Conservation (phyloP, 1,140 invertebrate genomes). For the Pygmarrhopalites habei region DNA sequence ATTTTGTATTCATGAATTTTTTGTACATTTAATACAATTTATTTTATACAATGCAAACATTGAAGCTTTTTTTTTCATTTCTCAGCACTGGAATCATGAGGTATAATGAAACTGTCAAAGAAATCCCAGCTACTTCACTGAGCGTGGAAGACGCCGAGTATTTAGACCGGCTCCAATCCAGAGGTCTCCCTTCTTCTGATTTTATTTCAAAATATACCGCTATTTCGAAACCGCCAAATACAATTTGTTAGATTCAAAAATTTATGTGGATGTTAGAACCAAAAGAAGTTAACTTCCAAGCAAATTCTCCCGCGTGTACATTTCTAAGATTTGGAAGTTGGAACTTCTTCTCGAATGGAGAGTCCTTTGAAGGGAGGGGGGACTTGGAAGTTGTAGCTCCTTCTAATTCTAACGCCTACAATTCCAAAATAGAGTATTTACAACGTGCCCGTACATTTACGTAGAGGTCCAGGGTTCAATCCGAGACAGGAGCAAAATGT, state of each 20-base stretch:
- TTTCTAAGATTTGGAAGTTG: background rate
- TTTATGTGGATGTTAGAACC: no score
- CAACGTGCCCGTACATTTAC: background rate
- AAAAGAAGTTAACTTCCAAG: background rate
- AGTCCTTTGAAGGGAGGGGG: no score
- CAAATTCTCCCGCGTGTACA: background rate
- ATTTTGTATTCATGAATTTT: no score
- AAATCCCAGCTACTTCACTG: constrained; percentile 72
- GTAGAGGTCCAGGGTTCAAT: background rate
- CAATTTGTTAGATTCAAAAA: no score
- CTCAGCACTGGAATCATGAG: constrained; percentile 51
- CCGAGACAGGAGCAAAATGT: background rate
- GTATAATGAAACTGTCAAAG: constrained; percentile 54
- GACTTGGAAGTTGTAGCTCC: no score
- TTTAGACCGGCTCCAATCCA: constrained; percentile 56
- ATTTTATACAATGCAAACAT: no score
- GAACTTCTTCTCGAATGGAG: background rate
- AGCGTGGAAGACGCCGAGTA: constrained; percentile 71
- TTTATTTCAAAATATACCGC: no score
- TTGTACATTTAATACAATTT: background rate
- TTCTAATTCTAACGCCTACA: no score
- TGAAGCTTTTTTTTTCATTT: no score
- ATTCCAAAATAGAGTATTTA: no score
- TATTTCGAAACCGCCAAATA: no score
- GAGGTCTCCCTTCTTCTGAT: no score